Evolutionary conservation across 1,140 invertebrate genomes (phyloP), one percentile per base, ranked within the genome.

Genomic region (Telenomus remus): DNA sequence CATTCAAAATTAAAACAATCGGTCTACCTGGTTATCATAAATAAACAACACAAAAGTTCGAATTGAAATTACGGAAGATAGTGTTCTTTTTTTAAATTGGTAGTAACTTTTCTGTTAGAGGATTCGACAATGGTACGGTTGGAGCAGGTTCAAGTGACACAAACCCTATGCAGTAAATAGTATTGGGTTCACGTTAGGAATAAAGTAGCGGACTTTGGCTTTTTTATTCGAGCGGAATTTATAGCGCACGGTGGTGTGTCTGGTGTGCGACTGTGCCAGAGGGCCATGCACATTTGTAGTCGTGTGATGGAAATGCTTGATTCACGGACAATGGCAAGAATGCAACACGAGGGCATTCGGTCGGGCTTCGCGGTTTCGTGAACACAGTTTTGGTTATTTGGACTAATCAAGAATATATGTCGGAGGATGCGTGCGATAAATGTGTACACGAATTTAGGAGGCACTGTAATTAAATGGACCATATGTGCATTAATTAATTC

Each of bases 171-270:
- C 37, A 34, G 47, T 16, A 48, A 56, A 35, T 56, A 50, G 55
- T 55, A 69, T 60, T 69, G 35, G 39, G 35, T 54, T 69, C 49
- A 39, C 47, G 56, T 54, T 55, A 54, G 43, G 56, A 68, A 69
- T 55, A 60, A 60, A 60, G 50, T 43, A 34, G 42, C 64, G 10
- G 55, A 46, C 47, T 42, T 68, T 53, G 55, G 47, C 49, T 69
- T 69, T n/a, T 69, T 59, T 69, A 60, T 69, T 60, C 48, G 50
- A 54, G 42, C 60, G 27, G 50, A 69, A 69, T 69, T 69, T 69
- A 69, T 60, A 39, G 55, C 42, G 43, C 16, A 60, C 37, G 55
- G n/a, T 48, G 42, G 50, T 35, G 56, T 53, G 19, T n/a, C 51
- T 60, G 34, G 48, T 35, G 19, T 27, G n/a, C n/a, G 19, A 27